These are phyloP conservation scores for Protomyctophum bolini DNA, from an alignment of 2,113 vertebrate genomes.

Conservation along the genomic window DNA sequence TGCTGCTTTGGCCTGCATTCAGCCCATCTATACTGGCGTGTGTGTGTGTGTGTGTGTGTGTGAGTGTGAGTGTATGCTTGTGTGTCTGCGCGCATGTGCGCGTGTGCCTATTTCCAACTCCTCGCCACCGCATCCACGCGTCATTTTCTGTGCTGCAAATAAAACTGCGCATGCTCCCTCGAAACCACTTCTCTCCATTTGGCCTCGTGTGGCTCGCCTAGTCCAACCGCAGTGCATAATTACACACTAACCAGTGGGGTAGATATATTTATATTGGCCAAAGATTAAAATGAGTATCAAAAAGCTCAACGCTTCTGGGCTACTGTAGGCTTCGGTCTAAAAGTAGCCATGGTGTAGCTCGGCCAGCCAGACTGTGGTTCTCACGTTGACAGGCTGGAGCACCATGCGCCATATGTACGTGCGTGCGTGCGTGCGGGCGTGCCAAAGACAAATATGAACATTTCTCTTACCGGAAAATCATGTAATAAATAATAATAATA, in stretches of 20 bases:
- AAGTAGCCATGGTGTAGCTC: not conserved
- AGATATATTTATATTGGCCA: conserved; percentile 76
- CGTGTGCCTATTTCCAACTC: conserved; percentile 69
- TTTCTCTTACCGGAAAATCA: no score
- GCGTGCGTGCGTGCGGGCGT: no score
- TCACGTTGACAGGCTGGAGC: not conserved
- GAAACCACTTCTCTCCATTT: conserved; percentile 51
- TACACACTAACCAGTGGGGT: conserved; percentile 67
- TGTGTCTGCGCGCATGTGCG: not conserved
- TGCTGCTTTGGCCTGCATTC: conserved; percentile 69
- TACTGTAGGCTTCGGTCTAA: not conserved
- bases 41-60: conserved; percentile 21
- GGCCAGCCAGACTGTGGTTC: not conserved
- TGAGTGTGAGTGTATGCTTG: no score
- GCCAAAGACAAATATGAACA: no score
- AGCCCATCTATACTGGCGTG: conserved; percentile 13
- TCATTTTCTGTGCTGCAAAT: conserved; percentile 50
- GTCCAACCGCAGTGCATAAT: conserved; percentile 62
- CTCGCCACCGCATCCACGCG: conserved; percentile 62
- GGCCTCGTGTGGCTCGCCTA: conserved; percentile 28
- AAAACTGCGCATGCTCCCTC: conserved; percentile 41
- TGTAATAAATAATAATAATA: no score
- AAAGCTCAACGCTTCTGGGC: conserved; percentile 46
- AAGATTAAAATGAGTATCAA: conserved; percentile 68
- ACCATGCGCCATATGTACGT: no score